Base-by-base conservation (phyloP, 2,113 vertebrate species). In the Elanoides forficatus region DNA sequence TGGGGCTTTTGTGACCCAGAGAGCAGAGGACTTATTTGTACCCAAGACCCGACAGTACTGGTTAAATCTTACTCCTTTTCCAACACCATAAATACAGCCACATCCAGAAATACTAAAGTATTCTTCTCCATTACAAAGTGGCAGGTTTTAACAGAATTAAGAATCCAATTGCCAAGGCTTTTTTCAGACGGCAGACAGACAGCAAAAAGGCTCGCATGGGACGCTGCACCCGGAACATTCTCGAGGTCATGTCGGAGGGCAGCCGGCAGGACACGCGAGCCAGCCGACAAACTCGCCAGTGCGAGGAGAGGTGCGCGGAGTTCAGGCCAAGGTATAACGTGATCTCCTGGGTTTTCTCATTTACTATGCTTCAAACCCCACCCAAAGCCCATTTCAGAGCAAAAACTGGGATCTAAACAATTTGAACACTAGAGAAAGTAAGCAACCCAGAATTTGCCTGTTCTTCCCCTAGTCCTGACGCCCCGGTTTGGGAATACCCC, bases 251-350 rank as follows among this genome's bases (percentile, higher is more conserved):
- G 11, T 29, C 20, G 27, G 16, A 79, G 19, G 11, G 52, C 10
- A 29, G n/a, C 10, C 53, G 21, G 45, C 20, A 59, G 36, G 25
- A 80, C n/a, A 63, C 0, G 0, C 0, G 0, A 59, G 17, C 34
- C 45, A 73, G n/a, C 3, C 25, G 5, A 47, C 2, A 0, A 7
- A n/a, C 10, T 58, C 56, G 40, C 22, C 70, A 26, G 36, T 15
- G 2, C n/a, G 42, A 59, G 38, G 26, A 66, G 4, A 13, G 6
- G 7, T 7, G 12, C 17, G n/a, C 4, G 2, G 3, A 71, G 7
- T 32, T 40, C 52, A 53, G 7, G 19, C 6, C 21, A 45, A 43
- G 7, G 8, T 56, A 21, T 27, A 85, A 58, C 0, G 5, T 1
- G 0, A 36, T 23, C 38, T 62, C 40, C 32, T 21, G 5, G 5